phyloP scores from a whole-genome alignment of 1,140 invertebrate genomes.

The Spodoptera litura region DNA sequence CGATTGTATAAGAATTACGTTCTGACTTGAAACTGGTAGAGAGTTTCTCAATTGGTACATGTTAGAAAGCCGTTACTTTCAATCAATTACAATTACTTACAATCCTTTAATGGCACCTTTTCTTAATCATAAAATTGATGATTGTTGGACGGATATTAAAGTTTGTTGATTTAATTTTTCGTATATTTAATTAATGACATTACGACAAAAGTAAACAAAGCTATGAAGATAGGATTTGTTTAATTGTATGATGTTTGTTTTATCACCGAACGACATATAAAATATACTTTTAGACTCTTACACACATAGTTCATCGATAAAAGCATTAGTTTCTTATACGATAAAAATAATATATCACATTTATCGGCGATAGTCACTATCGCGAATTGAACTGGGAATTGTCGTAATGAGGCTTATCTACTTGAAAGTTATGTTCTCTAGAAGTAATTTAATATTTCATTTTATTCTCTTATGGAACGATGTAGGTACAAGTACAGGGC shows the following conservation, averaged over 20 bases:
- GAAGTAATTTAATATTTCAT: conserved; percentile 17
- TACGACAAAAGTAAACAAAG: too few relatives aligned
- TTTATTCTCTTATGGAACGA: neutral
- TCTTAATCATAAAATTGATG: too few relatives aligned
- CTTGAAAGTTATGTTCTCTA: conserved; percentile 20
- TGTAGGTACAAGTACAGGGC: neutral
- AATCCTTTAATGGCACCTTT: too few relatives aligned
- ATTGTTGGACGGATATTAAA: too few relatives aligned
- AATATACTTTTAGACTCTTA: neutral
- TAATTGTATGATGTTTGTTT: neutral
- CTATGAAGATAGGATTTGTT: too few relatives aligned
- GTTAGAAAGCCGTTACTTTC: too few relatives aligned
- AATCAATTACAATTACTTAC: too few relatives aligned
- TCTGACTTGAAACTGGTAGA: too few relatives aligned
- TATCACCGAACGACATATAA: neutral
- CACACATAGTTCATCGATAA: neutral
- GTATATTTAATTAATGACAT: too few relatives aligned
- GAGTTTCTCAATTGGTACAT: too few relatives aligned
- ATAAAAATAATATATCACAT: conserved; percentile 23
- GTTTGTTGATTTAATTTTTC: too few relatives aligned
- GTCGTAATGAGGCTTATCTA: conserved; percentile 33
- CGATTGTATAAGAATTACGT: too few relatives aligned
- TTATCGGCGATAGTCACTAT: conserved; percentile 20
- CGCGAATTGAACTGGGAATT: conserved; percentile 22
- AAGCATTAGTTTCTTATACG: conserved; percentile 25